These are phyloP conservation scores for Venustoraphidia nigricollis DNA, from an alignment of 2,888 invertebrate genomes.

Conservation along the genomic window DNA sequence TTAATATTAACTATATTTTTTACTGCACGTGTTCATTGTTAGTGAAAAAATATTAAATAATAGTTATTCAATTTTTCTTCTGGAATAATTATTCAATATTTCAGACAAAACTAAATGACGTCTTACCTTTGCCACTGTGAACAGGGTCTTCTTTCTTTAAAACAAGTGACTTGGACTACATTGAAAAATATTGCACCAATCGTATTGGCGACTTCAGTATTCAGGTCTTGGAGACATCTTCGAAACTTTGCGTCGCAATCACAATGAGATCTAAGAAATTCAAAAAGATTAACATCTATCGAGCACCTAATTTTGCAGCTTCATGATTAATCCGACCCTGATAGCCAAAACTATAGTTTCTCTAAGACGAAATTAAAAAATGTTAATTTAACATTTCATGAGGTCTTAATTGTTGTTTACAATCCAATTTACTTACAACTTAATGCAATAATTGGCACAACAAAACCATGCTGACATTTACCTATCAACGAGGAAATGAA, in stretches of 20 bases:
- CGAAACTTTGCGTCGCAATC: slow-evolving; percentile 58
- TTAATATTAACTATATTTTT: too few species aligned
- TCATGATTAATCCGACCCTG: too few species aligned
- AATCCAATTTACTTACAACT: neutral
- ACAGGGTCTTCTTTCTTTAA: slow-evolving; percentile 47
- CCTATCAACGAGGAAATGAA: too few species aligned
- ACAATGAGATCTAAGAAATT: slow-evolving; percentile 44
- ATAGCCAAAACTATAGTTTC: too few species aligned
- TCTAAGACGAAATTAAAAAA: too few species aligned
- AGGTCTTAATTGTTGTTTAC: too few species aligned
- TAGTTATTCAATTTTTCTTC: too few species aligned
- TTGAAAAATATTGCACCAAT: slow-evolving; percentile 63
- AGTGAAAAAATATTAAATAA: too few species aligned
- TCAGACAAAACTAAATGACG: slow-evolving; percentile 10
- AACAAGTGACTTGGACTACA: slow-evolving; percentile 55
- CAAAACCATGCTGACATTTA: neutral
- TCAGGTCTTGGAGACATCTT: slow-evolving; percentile 47
- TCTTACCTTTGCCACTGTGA: slow-evolving; percentile 44
- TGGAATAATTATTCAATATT: slow-evolving; percentile 3
- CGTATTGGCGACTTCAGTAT: slow-evolving; percentile 52
- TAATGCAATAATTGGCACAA: neutral
- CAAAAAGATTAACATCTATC: neutral
- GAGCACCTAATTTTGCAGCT: too few species aligned
- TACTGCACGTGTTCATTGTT: too few species aligned
- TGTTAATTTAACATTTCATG: too few species aligned